Evolutionary conservation across 2,113 vertebrate genomes (phyloP).

Genomic region (Progne subis): DNA sequence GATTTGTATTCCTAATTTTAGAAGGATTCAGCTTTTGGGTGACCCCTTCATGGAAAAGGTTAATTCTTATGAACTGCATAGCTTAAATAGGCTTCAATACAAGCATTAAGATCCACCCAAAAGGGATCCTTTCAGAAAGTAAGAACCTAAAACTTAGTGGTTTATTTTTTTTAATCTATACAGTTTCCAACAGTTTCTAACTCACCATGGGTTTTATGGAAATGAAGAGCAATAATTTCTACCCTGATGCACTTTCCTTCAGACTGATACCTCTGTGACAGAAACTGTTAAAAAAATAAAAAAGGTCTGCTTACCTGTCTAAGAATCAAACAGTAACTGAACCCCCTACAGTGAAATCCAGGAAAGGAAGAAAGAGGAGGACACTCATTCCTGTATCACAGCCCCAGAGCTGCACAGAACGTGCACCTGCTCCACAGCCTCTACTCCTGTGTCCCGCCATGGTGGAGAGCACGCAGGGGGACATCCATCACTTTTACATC

Average conservation of each 20-base stretch:
- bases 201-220: neutral
- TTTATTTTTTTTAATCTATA: neutral
- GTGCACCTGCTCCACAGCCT: neutral
- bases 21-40: neutral
- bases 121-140: neutral
- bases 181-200: neutral
- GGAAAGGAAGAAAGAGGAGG: neutral
- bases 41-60: neutral
- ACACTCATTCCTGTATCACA: neutral
- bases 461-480: neutral
- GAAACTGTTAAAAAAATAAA: neutral
- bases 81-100: neutral
- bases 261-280: neutral
- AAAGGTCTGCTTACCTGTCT: neutral
- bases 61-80: constrained; percentile 3
- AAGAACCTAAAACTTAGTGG: neutral
- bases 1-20: constrained; percentile 18
- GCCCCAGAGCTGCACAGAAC: neutral
- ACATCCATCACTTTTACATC: neutral
- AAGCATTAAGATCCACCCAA: neutral
- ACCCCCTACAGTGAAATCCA: neutral
- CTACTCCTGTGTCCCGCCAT: neutral
- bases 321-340: neutral
- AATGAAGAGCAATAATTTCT: neutral
- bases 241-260: neutral